Evolutionary conservation across 2,113 vertebrate genomes (phyloP), one percentile per base, ranked within the genome.

Genomic region (Calidris pugnax): DNA sequence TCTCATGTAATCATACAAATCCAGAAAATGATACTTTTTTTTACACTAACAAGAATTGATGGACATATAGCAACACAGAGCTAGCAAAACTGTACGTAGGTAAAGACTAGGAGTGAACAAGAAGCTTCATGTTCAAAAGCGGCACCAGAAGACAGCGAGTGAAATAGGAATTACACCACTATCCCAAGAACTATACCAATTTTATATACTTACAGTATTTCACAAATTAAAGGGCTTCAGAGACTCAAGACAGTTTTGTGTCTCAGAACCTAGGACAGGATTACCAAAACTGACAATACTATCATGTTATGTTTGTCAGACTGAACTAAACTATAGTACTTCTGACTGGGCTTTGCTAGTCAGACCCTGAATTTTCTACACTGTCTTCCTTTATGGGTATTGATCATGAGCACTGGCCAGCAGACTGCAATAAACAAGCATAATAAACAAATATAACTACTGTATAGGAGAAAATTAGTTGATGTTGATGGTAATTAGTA

Each of bases 361-460:
- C 67, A 50, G 37, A 66, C 14, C 24, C 39, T 77, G 53, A 71
- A 55, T 80, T 89, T 87, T 93, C 81, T 89, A 50, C 74, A 56
- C 75, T 76, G 41, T 85, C 48, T 90, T 87, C 56, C 71, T 94
- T 95, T 92, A 91, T 62, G 80, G 43, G 14, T 94, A 97, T 93
- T 92, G 96, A 96, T 92, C 93, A 64, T 18, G 26, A 94, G 26
- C 86, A 69, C 41, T 83, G 53, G 39, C 45, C 86, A 87, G 69
- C 69, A 86, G 64, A 85, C 78, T 89, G 64, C 22, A 92, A 78
- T 50, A 97, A 95, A 89, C 57, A 62, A 62, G 69, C 43, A 60
- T 89, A 91, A 93, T 53, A 95, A 96, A 93, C 84, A 94, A 94
- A 87, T 84, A 79, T 33, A 86, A 74, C 77, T 91, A 85, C 60